Base-by-base conservation (phyloP, 1,140 invertebrate genomes). In the Papilio aristodemus region DNA sequence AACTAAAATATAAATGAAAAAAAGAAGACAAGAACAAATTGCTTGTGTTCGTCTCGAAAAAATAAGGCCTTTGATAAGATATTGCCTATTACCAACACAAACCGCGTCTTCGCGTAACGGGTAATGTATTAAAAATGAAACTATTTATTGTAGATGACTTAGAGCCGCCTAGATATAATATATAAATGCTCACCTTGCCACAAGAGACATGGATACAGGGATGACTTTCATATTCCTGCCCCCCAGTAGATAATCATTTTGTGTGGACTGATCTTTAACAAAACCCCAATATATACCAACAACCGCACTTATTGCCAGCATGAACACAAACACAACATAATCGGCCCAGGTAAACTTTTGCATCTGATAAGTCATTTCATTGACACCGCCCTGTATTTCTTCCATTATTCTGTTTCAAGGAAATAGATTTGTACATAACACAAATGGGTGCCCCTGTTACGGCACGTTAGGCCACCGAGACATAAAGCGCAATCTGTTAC, bases 151-250 rank as follows among this genome's bases (percentile, higher is more conserved):
- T n/a, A n/a, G 59, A 25, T 46, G 14, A n/a, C n/a, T 57, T 25
- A 39, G 43, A 17, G 8, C 17, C 14, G 19, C 22, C 14, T 2
- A 58, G 27, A 43, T 67, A 22, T 60, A 36, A 4, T 27, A 37
- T 38, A 10, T 36, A 66, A 70, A 10, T 43, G 81, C 76, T 80
- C 76, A 95, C 92, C 94, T 95, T 19, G 96, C 95, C 63, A 96
- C 93, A 5, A 97, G 89, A 1, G 95, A 96, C 92, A 96, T 93
- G 54, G 95, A 93, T 37, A 97, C 94, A 0, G 96, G 95, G 77
- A 96, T 92, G 0, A 95, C 92, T 69, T 93, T 93, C 96, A 98
- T 96, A 66, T 95, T 95, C 72, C 95, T 93, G 4, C 96, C 96
- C 0, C 95, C 96, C 17, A 97, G 93, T 4, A 98, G 92, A 76